phyloP scores from a whole-genome alignment of 2,797 vertebrate genomes.

The Tinamus major region DNA sequence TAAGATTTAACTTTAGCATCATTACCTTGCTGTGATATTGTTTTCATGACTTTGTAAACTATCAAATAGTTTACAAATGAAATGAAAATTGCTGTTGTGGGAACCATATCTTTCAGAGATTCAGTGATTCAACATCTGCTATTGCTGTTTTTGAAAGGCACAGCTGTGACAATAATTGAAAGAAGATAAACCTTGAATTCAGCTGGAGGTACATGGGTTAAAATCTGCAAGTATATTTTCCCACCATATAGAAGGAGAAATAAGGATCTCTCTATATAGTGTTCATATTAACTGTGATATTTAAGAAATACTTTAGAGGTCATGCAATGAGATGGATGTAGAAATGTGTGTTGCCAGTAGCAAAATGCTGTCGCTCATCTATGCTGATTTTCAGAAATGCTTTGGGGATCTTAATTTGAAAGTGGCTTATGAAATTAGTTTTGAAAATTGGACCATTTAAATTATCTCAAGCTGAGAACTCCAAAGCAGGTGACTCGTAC shows the following conservation, averaged over 20 bases:
- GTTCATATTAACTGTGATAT: background rate
- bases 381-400: background rate
- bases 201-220: background rate
- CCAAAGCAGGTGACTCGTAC: background rate
- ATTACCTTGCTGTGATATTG: background rate
- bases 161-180: background rate
- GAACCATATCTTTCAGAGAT: background rate
- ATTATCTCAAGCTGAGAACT: background rate
- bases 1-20: background rate
- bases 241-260: background rate
- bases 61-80: background rate
- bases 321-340: background rate
- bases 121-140: background rate
- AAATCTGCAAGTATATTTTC: background rate
- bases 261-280: background rate
- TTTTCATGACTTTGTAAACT: background rate
- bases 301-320: background rate
- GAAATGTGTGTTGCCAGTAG: background rate
- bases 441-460: background rate
- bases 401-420: background rate
- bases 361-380: background rate
- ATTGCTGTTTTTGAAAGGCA: background rate
- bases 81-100: background rate
- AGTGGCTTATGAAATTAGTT: background rate
- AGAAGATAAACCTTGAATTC: background rate